Conservation (phyloP, 1,140 invertebrate species). For the Platyura marginata region DNA sequence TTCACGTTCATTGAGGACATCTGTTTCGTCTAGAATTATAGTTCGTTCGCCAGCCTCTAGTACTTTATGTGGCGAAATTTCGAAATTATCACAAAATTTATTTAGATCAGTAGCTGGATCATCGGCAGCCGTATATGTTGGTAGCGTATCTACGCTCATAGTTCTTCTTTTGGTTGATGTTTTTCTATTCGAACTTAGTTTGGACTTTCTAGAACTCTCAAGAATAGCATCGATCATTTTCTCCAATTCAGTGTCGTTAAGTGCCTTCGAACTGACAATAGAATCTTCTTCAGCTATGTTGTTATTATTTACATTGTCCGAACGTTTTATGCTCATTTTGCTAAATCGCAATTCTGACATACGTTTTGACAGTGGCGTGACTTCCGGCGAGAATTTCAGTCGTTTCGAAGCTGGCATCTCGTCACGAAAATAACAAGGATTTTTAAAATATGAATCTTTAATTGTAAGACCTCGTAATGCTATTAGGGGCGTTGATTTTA, state of each 20-base stretch:
- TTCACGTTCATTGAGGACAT: slow-evolving; percentile 12
- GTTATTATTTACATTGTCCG: neutral
- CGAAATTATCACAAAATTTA: slow-evolving; percentile 12
- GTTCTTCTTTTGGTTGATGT: neutral
- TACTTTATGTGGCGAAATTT: neutral
- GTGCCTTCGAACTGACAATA: slow-evolving; percentile 15
- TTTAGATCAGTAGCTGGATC: slow-evolving; percentile 21
- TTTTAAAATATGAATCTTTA: slow-evolving; percentile 21
- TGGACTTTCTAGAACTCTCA: slow-evolving; percentile 14
- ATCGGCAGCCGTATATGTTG: slow-evolving; percentile 19
- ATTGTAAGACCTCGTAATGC: slow-evolving; percentile 19
- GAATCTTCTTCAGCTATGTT: slow-evolving; percentile 7
- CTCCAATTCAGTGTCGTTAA: slow-evolving; percentile 21
- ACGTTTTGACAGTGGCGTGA: neutral
- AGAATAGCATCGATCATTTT: slow-evolving; percentile 23
- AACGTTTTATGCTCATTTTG: neutral
- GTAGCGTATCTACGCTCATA: slow-evolving; percentile 8
- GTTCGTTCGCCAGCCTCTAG: neutral
- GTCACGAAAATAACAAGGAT: slow-evolving; percentile 14
- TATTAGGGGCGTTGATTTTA: slow-evolving; percentile 8
- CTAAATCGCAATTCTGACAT: slow-evolving; percentile 1
- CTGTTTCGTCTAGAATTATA: neutral
- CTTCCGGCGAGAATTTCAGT: slow-evolving; percentile 1
- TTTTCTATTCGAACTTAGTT: slow-evolving; percentile 8
- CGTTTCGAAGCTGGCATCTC: neutral